A percentile compares a stretch with the other conserved stretches of the same genome.
Conservation (phyloP, 2,888 invertebrate species). For the Epirrita christyi region DNA sequence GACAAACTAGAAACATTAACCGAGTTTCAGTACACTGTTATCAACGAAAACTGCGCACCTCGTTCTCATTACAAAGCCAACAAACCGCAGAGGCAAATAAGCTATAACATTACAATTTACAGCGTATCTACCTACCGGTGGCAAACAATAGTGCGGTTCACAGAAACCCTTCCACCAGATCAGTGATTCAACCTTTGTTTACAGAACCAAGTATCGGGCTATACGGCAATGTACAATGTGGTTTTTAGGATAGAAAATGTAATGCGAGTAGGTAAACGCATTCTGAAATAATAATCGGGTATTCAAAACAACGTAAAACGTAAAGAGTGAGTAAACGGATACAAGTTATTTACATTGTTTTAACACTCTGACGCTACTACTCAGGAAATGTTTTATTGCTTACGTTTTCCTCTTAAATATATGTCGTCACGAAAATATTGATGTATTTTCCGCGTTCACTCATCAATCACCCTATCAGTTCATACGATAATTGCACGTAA, state of each 20-base stretch:
- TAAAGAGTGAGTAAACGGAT: not conserved
- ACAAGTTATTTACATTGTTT: not conserved
- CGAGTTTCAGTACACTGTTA: conserved; percentile 16
- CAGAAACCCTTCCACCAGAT: conserved; percentile 45
- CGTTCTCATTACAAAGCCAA: conserved; percentile 30
- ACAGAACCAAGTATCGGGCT: conserved; percentile 34
- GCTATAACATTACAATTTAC: conserved; percentile 33
- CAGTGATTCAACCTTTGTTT: conserved; percentile 62
- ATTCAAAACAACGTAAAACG: conserved; percentile 4
- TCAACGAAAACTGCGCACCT: conserved; percentile 18
- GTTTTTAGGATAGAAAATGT: conserved; percentile 33
- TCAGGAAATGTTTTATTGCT: not conserved
- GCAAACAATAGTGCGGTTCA: conserved; percentile 40
- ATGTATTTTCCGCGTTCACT: conserved; percentile 1
- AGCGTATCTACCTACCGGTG: not conserved
- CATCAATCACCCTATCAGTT: not conserved
- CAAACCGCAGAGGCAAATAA: conserved; percentile 36
- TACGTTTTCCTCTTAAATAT: conserved; percentile 8
- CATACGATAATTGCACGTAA: too few species aligned
- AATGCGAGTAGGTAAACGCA: not conserved
- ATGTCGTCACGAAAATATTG: not conserved
- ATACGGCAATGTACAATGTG: conserved; percentile 41
- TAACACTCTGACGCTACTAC: not conserved
- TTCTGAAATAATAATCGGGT: conserved; percentile 8
- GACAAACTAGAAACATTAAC: not conserved